Evolutionary conservation across 2,888 invertebrate species (phyloP).

Genomic region (Eupithecia vulgata): DNA sequence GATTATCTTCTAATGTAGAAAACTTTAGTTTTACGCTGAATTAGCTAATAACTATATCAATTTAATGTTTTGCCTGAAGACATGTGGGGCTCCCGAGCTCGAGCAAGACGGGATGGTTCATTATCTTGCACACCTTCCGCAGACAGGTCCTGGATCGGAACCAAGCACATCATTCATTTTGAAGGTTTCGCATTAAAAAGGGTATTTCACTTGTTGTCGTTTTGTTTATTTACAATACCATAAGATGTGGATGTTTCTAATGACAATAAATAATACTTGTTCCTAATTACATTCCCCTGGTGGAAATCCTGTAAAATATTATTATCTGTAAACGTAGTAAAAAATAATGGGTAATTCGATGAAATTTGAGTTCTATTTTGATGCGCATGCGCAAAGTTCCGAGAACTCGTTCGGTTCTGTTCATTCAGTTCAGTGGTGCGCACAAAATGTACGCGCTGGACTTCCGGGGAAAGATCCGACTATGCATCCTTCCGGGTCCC

Average conservation of each 20-base stretch:
- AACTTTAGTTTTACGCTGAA: slow-evolving; percentile 12
- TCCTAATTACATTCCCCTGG: no score
- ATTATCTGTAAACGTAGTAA: background rate
- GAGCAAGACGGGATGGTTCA: background rate
- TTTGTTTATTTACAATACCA: background rate
- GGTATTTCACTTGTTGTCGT: background rate
- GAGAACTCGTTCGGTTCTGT: slow-evolving; percentile 47
- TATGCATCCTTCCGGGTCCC: slow-evolving; percentile 39
- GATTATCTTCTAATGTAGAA: slow-evolving; percentile 10
- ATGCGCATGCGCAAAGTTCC: slow-evolving; percentile 25
- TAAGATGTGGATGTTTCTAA: background rate
- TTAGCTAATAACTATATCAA: slow-evolving; percentile 38
- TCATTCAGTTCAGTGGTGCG: slow-evolving; percentile 61
- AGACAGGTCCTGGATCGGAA: background rate
- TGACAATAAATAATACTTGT: no score
- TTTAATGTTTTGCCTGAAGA: slow-evolving; percentile 30
- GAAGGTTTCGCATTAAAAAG: background rate
- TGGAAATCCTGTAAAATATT: background rate
- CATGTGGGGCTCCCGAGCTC: background rate
- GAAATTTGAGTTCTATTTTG: background rate
- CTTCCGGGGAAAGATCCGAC: slow-evolving; percentile 63
- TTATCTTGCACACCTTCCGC: background rate
- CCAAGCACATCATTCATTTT: background rate
- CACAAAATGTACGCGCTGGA: slow-evolving; percentile 64
- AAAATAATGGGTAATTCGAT: background rate